Conservation (phyloP, 2,888 invertebrate genomes). For the Drosophila mimetica region DNA sequence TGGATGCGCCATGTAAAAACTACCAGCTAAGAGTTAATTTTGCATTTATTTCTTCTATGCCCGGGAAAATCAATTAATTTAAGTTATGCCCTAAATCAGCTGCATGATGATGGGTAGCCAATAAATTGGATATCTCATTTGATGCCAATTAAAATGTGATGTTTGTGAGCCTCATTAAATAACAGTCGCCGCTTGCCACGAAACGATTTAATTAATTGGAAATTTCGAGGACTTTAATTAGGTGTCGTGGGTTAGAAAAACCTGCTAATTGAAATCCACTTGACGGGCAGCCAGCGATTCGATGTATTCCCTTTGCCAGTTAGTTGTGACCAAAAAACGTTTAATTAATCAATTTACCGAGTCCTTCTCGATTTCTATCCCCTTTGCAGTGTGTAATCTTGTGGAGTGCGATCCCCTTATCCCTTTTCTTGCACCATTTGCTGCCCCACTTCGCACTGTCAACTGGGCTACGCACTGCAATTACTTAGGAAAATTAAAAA, state of each 20-base stretch:
- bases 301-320: slow-evolving; percentile 2
- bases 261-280: slow-evolving; percentile 52
- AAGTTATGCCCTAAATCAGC: neutral
- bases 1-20: slow-evolving; percentile 6
- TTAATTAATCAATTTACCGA: slow-evolving; percentile 15
- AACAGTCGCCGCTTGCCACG: slow-evolving; percentile 36
- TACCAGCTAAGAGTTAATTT: slow-evolving; percentile 27
- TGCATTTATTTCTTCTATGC: slow-evolving; percentile 14
- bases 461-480: slow-evolving; percentile 45
- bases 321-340: neutral
- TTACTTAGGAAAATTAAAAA: slow-evolving; percentile 72
- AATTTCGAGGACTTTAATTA: slow-evolving; percentile 71
- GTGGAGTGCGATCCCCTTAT: slow-evolving; percentile 42
- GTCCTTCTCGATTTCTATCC: neutral
- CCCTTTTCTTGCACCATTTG: slow-evolving; percentile 37
- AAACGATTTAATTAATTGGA: slow-evolving; percentile 69
- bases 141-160: slow-evolving; percentile 59
- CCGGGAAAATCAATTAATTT: slow-evolving; percentile 6
- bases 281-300: slow-evolving; percentile 32
- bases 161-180: slow-evolving; percentile 32
- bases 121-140: slow-evolving; percentile 2
- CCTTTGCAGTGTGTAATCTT: slow-evolving; percentile 10
- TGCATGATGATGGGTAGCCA: neutral
- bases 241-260: slow-evolving; percentile 58
- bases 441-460: slow-evolving; percentile 22